Conservation (phyloP, 2,113 vertebrate species). For the Terrapene triunguis region DNA sequence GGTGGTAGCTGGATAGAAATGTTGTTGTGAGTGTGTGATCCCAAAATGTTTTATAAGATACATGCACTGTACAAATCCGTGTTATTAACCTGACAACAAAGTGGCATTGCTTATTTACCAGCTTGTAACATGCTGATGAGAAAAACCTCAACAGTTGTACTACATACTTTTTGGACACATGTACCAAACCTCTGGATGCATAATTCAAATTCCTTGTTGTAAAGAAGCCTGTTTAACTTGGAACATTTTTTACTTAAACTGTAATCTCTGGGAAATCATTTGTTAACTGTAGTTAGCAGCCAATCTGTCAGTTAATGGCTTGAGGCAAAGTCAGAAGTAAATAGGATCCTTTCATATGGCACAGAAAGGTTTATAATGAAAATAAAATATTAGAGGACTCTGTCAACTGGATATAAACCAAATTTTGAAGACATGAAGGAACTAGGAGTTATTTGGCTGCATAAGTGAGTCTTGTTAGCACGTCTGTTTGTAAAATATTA, state of each 20-base stretch:
- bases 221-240: slow-evolving; percentile 74
- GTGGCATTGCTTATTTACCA: neutral
- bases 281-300: slow-evolving; percentile 69
- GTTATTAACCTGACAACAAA: neutral
- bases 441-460: accelerated
- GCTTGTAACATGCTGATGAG: neutral
- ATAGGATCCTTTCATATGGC: slow-evolving; percentile 44
- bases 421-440: neutral
- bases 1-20: neutral
- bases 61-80: accelerated
- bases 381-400: slow-evolving; percentile 3
- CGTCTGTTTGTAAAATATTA: neutral
- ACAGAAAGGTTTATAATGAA: slow-evolving; percentile 54
- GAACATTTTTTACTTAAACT: slow-evolving; percentile 71
- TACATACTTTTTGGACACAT: neutral
- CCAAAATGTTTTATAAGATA: neutral
- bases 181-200: slow-evolving; percentile 50
- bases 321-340: slow-evolving; percentile 65
- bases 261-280: slow-evolving; percentile 78
- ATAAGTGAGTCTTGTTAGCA: neutral
- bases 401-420: neutral
- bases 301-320: slow-evolving; percentile 74
- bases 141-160: slow-evolving; percentile 28
- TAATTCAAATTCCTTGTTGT: slow-evolving; percentile 65
- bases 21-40: neutral